These are phyloP conservation scores for Nezara viridula DNA, from an alignment of 2,888 invertebrate genomes.

Conservation along the genomic window DNA sequence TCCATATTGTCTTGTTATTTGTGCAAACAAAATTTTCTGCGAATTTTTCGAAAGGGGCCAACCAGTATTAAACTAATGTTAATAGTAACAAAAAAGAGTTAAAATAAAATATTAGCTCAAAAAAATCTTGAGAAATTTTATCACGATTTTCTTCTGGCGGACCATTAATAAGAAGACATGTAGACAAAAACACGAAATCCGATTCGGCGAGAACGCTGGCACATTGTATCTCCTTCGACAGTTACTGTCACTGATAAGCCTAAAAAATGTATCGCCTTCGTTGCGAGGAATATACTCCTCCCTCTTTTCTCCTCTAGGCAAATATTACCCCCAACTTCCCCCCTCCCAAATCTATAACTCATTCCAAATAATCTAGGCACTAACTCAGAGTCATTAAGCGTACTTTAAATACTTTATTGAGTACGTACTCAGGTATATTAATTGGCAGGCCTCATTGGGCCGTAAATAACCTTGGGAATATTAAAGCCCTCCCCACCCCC, in stretches of 20 bases:
- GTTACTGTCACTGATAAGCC: slow-evolving; percentile 1
- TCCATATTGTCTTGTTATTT: no score
- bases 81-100: no score
- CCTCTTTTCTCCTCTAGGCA: background rate
- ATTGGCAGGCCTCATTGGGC: background rate
- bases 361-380: background rate
- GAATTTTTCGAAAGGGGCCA: no score
- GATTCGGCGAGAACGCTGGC: background rate
- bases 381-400: background rate
- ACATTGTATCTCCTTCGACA: slow-evolving; percentile 2
- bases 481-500: background rate
- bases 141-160: background rate
- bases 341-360: background rate
- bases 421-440: background rate
- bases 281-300: background rate
- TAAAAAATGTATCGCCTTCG: background rate
- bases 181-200: background rate
- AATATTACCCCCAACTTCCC: background rate
- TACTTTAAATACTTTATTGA: background rate
- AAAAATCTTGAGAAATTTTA: background rate
- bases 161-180: background rate
- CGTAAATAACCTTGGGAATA: slow-evolving; percentile 1
- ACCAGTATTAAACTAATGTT: no score
- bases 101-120: background rate
- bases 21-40: no score